Evolutionary conservation across 2,113 vertebrate genomes (phyloP), one percentile per base, ranked within the genome.

Genomic region (Chionodraco myersi): DNA sequence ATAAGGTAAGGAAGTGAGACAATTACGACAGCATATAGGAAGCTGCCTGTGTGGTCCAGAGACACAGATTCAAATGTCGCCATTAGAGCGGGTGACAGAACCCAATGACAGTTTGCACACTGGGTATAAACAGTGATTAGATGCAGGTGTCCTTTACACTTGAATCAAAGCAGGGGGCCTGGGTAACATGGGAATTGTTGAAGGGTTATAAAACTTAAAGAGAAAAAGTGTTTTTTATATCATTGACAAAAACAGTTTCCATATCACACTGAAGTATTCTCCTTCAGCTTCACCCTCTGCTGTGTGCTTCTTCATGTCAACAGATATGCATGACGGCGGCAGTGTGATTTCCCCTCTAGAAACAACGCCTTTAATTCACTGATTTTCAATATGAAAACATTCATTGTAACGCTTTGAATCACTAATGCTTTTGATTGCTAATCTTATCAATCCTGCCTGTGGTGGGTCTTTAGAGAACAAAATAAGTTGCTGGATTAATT

Each of bases 401-500:
- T 88, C 81, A 90, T 85, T 88, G 75, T 77, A 41, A 45, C 16
- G 45, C 88, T 94, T 92, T 92, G 86, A 93, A 86, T 84, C 66
- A 56, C 78, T 79, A 88, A 90, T 57, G 84, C 79, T 90, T 92
- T 90, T 91, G 86, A 91, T 88, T 64, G 86, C 86, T 89, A 88
- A 92, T 93, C 91, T 93, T 94, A 92, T 94, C 92, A 92, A 81
- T 79, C 54, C 88, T 75, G 85, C 77, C 69, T 88, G 70, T 84
- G 83, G 78, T 84, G 88, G 88, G 86, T 86, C 83, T 86, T 74
- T 69, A 72, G 52, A 77, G 21, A 16, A 70, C 23, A 54, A 79
- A 79, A 66, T 63, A 77, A 67, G 26, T 65, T 56, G 45, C 34
- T 72, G 71, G 60, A 79, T 86, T 87, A 77, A 36, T 60, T 34